Percentiles rank a stretch among this genome's conserved stretches.
These are phyloP conservation scores for Drosophila anomalata DNA, from an alignment of 2,888 invertebrate species.

Conservation along the genomic window DNA sequence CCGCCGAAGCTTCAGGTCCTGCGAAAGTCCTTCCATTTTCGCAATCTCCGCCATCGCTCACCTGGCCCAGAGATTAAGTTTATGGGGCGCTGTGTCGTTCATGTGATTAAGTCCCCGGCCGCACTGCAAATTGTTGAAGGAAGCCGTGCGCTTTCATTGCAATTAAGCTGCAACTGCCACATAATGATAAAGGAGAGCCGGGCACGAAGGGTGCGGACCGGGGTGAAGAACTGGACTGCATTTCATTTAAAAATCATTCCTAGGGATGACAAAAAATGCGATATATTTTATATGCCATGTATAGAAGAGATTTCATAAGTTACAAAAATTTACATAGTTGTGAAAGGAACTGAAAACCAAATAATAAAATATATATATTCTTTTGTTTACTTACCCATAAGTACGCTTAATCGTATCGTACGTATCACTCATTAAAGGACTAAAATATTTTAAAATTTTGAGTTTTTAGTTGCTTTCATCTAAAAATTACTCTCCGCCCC, in stretches of 20 bases:
- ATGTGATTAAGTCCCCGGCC: constrained; percentile 74
- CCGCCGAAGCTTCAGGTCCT: background rate
- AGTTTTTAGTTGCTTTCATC: background rate
- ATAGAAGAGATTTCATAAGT: background rate
- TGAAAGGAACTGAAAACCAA: background rate
- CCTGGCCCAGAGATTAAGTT: constrained; percentile 67
- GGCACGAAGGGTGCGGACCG: constrained; percentile 8
- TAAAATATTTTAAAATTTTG: no score
- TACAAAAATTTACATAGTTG: background rate
- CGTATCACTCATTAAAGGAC: no score
- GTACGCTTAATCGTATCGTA: background rate
- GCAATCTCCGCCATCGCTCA: constrained; percentile 61
- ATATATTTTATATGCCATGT: background rate
- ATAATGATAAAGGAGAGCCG: constrained; percentile 63
- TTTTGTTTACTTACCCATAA: background rate
- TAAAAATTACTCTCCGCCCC: background rate
- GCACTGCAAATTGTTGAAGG: constrained; percentile 68
- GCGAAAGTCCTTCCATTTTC: constrained; percentile 1
- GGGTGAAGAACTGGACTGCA: constrained; percentile 9
- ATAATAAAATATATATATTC: background rate
- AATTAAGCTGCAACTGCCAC: constrained; percentile 65
- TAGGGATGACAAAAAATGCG: constrained; percentile 8
- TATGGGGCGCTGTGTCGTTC: constrained; percentile 61
- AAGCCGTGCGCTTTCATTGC: constrained; percentile 73
- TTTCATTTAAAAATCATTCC: constrained; percentile 26